Evolutionary conservation across 2,797 vertebrate species (phyloP), one percentile per base, ranked within the genome.

Genomic region (Epinephelus malabaricus): DNA sequence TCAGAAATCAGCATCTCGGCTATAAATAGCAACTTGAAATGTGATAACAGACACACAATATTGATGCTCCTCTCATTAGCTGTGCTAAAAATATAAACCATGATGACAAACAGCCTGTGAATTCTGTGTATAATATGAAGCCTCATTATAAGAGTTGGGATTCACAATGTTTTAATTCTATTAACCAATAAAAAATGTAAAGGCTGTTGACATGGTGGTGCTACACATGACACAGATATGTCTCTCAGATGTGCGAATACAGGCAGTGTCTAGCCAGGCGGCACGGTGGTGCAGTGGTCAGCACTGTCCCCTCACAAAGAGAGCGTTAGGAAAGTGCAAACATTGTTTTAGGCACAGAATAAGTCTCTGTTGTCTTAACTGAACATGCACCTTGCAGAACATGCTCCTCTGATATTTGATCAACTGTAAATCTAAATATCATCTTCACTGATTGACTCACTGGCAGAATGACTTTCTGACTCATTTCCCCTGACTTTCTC

Each of bases 1-100:
- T 54, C 47, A 63, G 21, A 12, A 74, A 67, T 49, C 50, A 49
- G 21, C 47, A 40, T 43, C 46, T 21, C 51, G n/a, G 58, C 51
- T 79, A 75, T 19, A 46, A 30, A 80, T n/a, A 46, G 46, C 47
- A 34, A 58, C 15, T 21, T 60, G 73, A 70, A 59, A 82, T 56
- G 9, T 62, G 72, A 66, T 30, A 62, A 59, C 30, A 13, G 45
- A 70, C 55, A 59, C 53, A 23, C 30, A 21, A 46, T 53, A 34
- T 53, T 10, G 11, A 50, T 18, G 54, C 45, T 43, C 3, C 14
- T 21, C 15, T 38, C 43, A 40, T 58, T 27, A 50, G 14, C 18
- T 30, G n/a, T 19, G 30, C 30, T 21, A n/a, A 5, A 13, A 49
- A 49, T n/a, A 17, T 5, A 40, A n/a, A 59, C 13, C 0, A 34